These are phyloP conservation scores for Mustelus asterias DNA, from an alignment of 2,113 vertebrate species.

Conservation along the genomic window DNA sequence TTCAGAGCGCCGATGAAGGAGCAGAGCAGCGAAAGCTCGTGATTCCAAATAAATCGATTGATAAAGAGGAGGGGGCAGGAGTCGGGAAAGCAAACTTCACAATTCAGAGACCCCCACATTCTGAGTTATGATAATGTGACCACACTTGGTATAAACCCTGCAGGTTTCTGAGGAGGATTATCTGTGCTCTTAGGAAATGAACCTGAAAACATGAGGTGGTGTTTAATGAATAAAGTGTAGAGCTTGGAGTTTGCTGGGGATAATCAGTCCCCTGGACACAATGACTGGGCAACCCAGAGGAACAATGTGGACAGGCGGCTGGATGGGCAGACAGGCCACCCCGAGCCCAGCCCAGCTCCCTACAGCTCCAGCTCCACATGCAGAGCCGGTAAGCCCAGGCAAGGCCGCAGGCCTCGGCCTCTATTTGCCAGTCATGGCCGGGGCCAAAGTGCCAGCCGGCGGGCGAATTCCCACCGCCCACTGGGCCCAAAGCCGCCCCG, in stretches of 20 bases:
- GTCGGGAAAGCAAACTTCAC: too few species aligned
- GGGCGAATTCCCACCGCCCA: constrained; percentile 15
- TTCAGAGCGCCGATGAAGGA: too few species aligned
- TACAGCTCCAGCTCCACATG: not conserved
- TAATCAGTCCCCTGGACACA: not conserved
- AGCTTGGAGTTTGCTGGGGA: not conserved
- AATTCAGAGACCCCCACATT: too few species aligned
- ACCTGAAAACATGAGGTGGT: not conserved
- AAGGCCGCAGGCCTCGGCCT: not conserved
- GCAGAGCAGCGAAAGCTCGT: too few species aligned
- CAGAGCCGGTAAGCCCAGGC: not conserved
- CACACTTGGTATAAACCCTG: not conserved
- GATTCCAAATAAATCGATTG: too few species aligned
- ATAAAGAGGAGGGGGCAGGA: too few species aligned
- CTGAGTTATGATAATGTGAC: too few species aligned
- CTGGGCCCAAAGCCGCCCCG: not conserved
- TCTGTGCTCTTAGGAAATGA: not conserved
- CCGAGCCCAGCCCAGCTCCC: not conserved
- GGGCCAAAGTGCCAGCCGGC: not conserved
- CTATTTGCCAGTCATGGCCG: not conserved
- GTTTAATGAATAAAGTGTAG: not conserved
- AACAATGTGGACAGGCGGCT: not conserved
- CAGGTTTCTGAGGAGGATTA: not conserved
- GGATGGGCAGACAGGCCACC: too few species aligned
- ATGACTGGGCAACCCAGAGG: not conserved